Conservation (phyloP, 2,888 invertebrate genomes). For the Deroplatys truncata region DNA sequence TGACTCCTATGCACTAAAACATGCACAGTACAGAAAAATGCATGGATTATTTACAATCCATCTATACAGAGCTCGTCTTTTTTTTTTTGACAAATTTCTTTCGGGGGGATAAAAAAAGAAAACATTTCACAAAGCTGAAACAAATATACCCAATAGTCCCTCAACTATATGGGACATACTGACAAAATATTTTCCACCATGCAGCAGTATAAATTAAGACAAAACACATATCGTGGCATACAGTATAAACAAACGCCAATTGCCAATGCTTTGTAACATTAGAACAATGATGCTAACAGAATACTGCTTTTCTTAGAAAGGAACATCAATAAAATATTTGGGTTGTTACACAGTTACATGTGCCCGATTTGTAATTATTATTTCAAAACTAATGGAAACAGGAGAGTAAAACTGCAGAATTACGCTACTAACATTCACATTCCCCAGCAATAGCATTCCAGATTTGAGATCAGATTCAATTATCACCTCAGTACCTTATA, state of each 20-base stretch:
- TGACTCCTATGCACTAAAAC: constrained; percentile 44
- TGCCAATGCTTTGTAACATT: background rate
- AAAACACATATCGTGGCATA: background rate
- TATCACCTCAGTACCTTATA: background rate
- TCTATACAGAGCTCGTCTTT: constrained; percentile 23
- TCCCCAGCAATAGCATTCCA: background rate
- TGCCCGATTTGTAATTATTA: background rate
- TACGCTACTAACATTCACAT: background rate
- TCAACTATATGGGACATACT: background rate
- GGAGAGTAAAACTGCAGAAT: background rate
- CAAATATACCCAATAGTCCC: constrained; percentile 17
- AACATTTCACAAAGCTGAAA: constrained; percentile 18
- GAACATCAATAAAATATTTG: background rate
- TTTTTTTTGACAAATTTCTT: background rate
- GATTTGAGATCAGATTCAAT: background rate
- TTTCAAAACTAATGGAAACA: background rate
- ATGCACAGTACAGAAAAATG: constrained; percentile 40
- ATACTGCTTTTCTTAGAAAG: background rate
- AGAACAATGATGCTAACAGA: background rate
- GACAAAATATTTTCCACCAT: background rate
- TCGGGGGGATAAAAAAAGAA: background rate
- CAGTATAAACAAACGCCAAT: background rate
- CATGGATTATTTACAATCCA: constrained; percentile 29
- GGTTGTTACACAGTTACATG: background rate
- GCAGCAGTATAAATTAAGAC: background rate